Base-by-base conservation (phyloP, 2,797 vertebrate species). In the Catostomus latipinnis region DNA sequence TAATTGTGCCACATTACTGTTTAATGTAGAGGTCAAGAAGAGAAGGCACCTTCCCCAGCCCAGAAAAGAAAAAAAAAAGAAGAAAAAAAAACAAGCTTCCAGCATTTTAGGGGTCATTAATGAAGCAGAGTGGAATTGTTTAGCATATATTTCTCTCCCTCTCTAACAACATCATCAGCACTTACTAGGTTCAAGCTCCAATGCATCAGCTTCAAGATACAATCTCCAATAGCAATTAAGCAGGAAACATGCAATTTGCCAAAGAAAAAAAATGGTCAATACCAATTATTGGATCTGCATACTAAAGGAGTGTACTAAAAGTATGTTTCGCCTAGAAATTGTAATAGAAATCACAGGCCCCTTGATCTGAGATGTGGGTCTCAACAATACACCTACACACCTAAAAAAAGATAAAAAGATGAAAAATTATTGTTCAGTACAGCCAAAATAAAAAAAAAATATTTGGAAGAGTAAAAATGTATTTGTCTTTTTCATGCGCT, bases 161-260 rank as follows among this genome's bases (percentile, higher is more conserved):
- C 69, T 72, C 65, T 80, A 82, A 80, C 71, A 83, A 82, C 89
- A 88, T 88, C 90, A 91, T 89, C 90, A 91, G 84, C 62, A 79
- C 87, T 87, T 91, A 90, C 88, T 88, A 90, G 87, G 86, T 89
- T 92, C 88, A 90, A 88, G 88, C 82, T 70, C 89, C 77, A 76
- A 89, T 87, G 87, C 90, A 87, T 93, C 90, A 91, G 84, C 89
- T 88, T 86, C 81, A 77, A 87, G 94, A 94, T 94, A 94, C 88
- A 89, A 95, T 94, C 93, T 92, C 92, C 92, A 86, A 93, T 93
- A 94, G 92, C 94, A 94, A 94, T 95, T 94, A 94, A 91, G 91
- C 86, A 81, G 90, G 90, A 93, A 93, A 92, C 88, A 74, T 90
- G 91, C 90, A 90, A 93, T 93, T 93, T 93, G 90, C 87, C 77